These are phyloP conservation scores for Poecile atricapillus DNA, from an alignment of 2,113 vertebrate species.

Conservation along the genomic window DNA sequence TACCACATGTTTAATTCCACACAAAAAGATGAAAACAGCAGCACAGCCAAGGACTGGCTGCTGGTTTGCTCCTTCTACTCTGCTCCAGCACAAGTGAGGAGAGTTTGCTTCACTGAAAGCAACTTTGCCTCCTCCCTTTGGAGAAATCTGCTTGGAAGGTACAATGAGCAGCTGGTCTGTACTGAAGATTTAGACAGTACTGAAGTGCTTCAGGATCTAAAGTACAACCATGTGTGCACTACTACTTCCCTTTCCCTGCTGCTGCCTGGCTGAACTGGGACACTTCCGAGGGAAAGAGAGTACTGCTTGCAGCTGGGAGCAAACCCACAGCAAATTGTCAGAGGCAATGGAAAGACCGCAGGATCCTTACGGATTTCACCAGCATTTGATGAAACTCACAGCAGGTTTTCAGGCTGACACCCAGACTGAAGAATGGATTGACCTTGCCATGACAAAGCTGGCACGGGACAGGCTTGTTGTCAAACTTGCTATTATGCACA, in stretches of 20 bases:
- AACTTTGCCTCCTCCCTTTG: not conserved
- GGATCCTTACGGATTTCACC: not conserved
- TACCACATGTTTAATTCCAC: not conserved
- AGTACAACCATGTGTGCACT: not conserved
- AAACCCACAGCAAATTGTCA: not conserved
- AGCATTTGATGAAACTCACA: not conserved
- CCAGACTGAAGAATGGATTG: not conserved
- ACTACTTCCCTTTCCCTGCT: not conserved
- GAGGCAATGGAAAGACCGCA: not conserved
- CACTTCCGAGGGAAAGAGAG: not conserved
- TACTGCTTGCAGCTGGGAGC: not conserved
- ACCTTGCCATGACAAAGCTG: not conserved
- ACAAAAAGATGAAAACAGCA: not conserved
- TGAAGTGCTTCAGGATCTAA: not conserved
- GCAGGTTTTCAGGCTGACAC: not conserved
- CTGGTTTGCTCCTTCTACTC: not conserved
- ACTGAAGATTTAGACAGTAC: not conserved
- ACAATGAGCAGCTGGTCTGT: not conserved
- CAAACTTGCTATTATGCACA: not conserved
- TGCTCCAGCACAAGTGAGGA: not conserved
- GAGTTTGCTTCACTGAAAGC: not conserved
- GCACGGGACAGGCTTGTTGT: not conserved
- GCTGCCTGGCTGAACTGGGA: not conserved
- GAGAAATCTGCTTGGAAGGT: not conserved
- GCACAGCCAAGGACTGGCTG: not conserved